These are phyloP conservation scores for Andrena haemorrhoa DNA, from an alignment of 2,888 invertebrate species.

Conservation along the genomic window DNA sequence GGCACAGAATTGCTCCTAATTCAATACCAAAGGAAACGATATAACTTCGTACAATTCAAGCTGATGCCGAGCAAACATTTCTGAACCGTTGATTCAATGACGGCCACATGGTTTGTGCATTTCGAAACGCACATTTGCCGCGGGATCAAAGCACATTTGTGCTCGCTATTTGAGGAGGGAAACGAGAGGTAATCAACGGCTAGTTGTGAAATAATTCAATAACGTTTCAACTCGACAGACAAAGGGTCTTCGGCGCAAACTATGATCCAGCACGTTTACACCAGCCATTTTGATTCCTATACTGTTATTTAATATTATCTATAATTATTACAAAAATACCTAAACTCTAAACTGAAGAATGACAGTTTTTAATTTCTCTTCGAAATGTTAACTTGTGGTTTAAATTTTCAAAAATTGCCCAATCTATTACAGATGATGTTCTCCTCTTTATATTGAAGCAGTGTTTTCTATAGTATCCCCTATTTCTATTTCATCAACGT, in stretches of 20 bases:
- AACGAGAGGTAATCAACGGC: slow-evolving; percentile 7
- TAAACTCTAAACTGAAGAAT: no score
- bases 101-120: slow-evolving; percentile 17
- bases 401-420: no score
- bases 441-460: no score
- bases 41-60: slow-evolving; percentile 11
- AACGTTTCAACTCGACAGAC: background rate
- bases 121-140: slow-evolving; percentile 28
- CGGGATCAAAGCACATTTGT: slow-evolving; percentile 33
- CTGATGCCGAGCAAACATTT: slow-evolving; percentile 29
- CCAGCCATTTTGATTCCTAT: background rate
- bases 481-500: no score
- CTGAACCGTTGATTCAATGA: slow-evolving; percentile 5
- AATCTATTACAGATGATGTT: no score
- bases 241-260: background rate
- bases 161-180: background rate
- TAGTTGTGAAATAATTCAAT: slow-evolving; percentile 13
- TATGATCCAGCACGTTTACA: background rate
- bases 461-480: no score
- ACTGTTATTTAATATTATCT: background rate
- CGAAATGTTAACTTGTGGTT: no score
- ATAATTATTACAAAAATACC: no score
- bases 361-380: no score
- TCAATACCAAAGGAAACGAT: slow-evolving; percentile 8
- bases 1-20: background rate